Conservation (phyloP, 2,113 vertebrate species). For the Rhea pennata region DNA sequence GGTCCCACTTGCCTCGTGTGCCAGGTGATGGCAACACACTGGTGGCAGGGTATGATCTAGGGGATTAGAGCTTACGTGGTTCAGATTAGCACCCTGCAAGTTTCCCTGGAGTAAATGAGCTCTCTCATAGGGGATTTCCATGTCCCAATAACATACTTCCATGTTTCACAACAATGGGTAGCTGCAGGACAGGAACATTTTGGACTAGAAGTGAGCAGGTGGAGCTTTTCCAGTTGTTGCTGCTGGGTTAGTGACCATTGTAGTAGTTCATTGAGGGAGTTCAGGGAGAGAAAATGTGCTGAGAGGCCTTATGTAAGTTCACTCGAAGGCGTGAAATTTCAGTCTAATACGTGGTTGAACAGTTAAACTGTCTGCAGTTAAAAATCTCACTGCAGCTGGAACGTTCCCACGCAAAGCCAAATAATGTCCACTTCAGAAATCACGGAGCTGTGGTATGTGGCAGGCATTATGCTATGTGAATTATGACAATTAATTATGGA, state of each 20-base stretch:
- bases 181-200: accelerated
- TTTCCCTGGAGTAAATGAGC: neutral
- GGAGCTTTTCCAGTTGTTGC: neutral
- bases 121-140: neutral
- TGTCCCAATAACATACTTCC: neutral
- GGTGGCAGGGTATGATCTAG: neutral
- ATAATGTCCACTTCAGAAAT: neutral
- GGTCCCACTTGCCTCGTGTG: too few species aligned
- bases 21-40: neutral
- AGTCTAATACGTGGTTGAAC: neutral
- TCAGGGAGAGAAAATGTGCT: neutral
- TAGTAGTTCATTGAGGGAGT: accelerated
- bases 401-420: neutral
- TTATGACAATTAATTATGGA: neutral
- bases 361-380: neutral
- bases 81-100: neutral
- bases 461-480: neutral
- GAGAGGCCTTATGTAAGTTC: neutral
- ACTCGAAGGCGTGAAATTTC: neutral
- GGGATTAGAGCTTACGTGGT: neutral
- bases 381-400: neutral
- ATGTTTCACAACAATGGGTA: accelerated
- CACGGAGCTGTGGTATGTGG: neutral
- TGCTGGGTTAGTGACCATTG: neutral
- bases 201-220: accelerated